Evolutionary conservation across 2,797 vertebrate genomes (phyloP).

Genomic region (Diplodus sargus): DNA sequence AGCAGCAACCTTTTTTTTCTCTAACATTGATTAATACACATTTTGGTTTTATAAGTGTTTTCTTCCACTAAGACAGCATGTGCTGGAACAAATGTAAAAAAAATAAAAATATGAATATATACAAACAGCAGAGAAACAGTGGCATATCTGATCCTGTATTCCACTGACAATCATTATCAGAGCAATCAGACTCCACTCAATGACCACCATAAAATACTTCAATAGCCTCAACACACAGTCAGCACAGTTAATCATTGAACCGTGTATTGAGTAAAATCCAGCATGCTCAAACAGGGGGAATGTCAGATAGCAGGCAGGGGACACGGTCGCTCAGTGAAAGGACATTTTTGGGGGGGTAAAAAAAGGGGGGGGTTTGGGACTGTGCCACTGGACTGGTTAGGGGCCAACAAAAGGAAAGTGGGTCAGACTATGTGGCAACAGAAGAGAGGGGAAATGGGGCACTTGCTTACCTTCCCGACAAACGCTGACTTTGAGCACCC

Average conservation of each 20-base stretch:
- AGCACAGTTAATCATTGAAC: constrained; percentile 78
- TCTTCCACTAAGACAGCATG: too few relatives aligned
- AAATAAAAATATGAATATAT: not conserved
- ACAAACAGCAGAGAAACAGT: constrained; percentile 22
- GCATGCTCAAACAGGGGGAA: constrained; percentile 65
- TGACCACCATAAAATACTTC: constrained; percentile 56
- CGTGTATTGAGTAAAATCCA: constrained; percentile 59
- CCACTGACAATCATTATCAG: constrained; percentile 47
- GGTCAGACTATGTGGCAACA: constrained; percentile 44
- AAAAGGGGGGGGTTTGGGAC: not conserved
- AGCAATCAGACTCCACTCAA: constrained; percentile 58
- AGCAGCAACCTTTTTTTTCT: not conserved
- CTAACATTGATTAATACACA: not conserved
- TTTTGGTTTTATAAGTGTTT: not conserved
- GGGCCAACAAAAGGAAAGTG: constrained; percentile 32
- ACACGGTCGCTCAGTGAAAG: constrained; percentile 9
- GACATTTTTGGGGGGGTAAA: constrained; percentile 24
- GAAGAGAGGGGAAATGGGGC: not conserved
- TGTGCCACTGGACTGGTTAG: constrained; percentile 44
- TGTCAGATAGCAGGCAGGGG: constrained; percentile 37
- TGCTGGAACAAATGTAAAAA: not conserved
- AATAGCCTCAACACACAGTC: constrained; percentile 35
- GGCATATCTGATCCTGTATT: constrained; percentile 23
- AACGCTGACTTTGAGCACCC: constrained; percentile 89
- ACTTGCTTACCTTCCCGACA: constrained; percentile 84